Evolutionary conservation across 1,140 invertebrate species (phyloP).

Genomic region (Ceratosolen solmsi): DNA sequence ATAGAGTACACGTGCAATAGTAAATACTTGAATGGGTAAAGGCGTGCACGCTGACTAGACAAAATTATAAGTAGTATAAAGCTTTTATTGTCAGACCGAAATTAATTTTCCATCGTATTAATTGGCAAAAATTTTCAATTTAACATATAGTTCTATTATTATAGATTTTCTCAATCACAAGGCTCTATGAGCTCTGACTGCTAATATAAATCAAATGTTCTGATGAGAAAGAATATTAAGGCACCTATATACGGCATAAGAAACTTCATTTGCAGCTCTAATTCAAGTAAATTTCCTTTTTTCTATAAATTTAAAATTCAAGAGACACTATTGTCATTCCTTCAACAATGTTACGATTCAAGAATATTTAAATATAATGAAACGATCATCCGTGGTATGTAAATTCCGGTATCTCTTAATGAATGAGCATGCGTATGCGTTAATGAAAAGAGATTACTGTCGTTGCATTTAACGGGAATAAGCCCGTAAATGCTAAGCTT

Average conservation of each 20-base stretch:
- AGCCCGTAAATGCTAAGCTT: no score
- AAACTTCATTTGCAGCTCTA: not conserved
- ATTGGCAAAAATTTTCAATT: not conserved
- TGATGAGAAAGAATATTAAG: not conserved
- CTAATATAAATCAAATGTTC: not conserved
- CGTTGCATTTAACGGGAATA: no score
- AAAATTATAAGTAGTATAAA: constrained; percentile 10
- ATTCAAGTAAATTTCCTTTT: constrained; percentile 3
- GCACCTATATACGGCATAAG: not conserved
- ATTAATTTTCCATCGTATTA: not conserved
- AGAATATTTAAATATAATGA: no score
- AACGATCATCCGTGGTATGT: no score
- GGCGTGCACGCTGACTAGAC: no score
- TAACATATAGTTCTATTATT: not conserved
- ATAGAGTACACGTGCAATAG: no score
- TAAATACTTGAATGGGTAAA: no score
- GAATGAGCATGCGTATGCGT: no score
- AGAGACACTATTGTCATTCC: not conserved
- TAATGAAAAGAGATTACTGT: no score
- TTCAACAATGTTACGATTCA: no score
- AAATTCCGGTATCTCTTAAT: no score
- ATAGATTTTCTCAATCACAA: not conserved
- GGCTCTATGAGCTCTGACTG: no score
- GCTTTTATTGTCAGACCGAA: not conserved
- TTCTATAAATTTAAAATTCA: not conserved